A percentile compares a stretch with the other conserved stretches of the same genome.
Evolutionary conservation across 2,888 invertebrate species (phyloP).

Genomic region (Tridacna crocea): DNA sequence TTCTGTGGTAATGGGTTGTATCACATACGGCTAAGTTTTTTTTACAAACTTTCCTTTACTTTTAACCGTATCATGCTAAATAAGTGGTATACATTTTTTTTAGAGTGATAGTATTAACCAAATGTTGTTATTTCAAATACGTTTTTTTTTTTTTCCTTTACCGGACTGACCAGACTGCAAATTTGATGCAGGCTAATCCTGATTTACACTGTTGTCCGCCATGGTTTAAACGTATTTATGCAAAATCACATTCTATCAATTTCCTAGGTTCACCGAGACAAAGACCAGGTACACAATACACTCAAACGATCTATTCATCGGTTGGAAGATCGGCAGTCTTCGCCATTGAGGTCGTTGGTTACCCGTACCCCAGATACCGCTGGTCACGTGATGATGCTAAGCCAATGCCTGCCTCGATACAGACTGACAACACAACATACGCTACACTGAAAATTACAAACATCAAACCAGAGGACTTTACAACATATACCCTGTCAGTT

Average conservation of each 20-base stretch:
- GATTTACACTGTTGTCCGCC: no score
- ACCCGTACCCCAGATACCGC: constrained; percentile 32
- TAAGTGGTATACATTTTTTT: no score
- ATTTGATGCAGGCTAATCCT: no score
- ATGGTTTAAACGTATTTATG: no score
- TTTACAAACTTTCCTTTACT: no score
- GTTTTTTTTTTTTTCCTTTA: no score
- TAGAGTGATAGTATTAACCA: no score
- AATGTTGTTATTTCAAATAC: no score
- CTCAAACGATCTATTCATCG: background rate
- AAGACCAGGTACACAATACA: background rate
- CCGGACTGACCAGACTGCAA: no score
- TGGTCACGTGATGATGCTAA: constrained; percentile 42
- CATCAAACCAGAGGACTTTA: constrained; percentile 32
- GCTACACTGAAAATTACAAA: constrained; percentile 17
- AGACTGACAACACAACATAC: background rate
- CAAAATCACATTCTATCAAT: background rate
- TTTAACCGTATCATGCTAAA: no score
- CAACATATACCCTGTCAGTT: constrained; percentile 47
- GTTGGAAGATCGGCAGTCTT: constrained; percentile 7
- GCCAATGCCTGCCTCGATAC: background rate
- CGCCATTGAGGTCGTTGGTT: constrained; percentile 19
- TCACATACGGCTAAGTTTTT: no score
- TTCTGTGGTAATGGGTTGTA: no score
- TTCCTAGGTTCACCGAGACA: constrained; percentile 38